Percentiles rank a stretch among this genome's conserved stretches.
Evolutionary conservation across 2,797 vertebrate genomes (phyloP).

Genomic region (Phyllotis vaccarum): DNA sequence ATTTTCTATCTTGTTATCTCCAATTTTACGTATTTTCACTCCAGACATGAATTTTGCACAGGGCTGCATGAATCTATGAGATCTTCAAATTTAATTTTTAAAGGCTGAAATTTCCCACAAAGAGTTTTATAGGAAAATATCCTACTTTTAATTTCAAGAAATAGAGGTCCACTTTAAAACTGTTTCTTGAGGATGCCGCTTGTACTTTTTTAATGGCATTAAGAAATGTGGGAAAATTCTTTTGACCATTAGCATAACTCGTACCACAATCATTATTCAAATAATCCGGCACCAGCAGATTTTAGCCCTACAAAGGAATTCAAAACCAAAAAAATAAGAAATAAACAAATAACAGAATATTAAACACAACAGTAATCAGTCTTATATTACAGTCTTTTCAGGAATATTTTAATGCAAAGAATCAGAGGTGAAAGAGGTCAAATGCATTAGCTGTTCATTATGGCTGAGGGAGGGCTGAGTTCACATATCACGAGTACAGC

Average conservation of each 20-base stretch:
- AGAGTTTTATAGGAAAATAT: slow-evolving; percentile 51
- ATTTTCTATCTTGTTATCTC: slow-evolving; percentile 76
- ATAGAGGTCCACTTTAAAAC: slow-evolving; percentile 42
- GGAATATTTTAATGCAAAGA: slow-evolving; percentile 16
- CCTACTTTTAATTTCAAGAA: slow-evolving; percentile 10
- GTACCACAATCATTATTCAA: not conserved
- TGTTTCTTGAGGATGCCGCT: slow-evolving; percentile 13
- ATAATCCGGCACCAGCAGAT: not conserved
- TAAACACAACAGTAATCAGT: not conserved
- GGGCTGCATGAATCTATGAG: slow-evolving; percentile 51
- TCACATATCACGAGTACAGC: not conserved
- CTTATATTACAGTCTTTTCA: not conserved
- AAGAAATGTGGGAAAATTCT: not conserved
- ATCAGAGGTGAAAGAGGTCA: slow-evolving; percentile 1
- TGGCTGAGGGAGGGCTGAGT: not conserved
- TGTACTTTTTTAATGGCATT: slow-evolving; percentile 14
- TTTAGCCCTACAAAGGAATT: slow-evolving; percentile 36
- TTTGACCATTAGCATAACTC: slow-evolving; percentile 4
- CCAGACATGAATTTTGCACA: slow-evolving; percentile 68
- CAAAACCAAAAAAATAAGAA: not conserved
- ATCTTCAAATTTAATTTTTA: slow-evolving; percentile 72
- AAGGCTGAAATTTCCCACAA: slow-evolving; percentile 66
- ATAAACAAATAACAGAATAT: not conserved
- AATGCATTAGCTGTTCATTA: not conserved
- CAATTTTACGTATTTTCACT: slow-evolving; percentile 76